Base-by-base conservation (phyloP, 1,140 invertebrate species). In the Liolophura sinensis region DNA sequence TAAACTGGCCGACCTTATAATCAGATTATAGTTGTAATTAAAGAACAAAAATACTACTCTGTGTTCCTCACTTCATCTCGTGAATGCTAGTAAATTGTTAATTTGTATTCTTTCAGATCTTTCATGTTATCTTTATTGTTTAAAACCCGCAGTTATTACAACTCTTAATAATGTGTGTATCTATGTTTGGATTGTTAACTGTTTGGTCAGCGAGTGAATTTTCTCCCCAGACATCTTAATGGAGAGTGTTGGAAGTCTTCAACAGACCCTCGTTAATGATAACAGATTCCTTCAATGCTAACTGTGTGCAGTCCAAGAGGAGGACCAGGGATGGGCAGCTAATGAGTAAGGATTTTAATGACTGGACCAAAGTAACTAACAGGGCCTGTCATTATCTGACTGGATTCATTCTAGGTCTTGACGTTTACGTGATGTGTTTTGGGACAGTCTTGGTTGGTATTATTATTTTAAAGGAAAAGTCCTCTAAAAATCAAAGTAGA, bases 281-380 rank as follows among this genome's bases (percentile, higher is more conserved):
- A 64, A 96, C 96, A 0, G 98, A 99, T 84, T 92, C 95, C 7
- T 96, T 93, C 81, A 99, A 99, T 88, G 93, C 95, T 4, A 91
- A 91, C 68, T 98, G 98, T 86, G 72, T 75, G n/a, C 97, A 99
- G 84, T 93, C 92, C 15, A 88, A 96, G 73, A 84, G 97, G 73
- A 88, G 96, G 78, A 89, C 91, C 14, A 89, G 97, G 73, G 98
- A 99, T 89, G 96, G 99, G 83, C 95, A 96, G 81, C 87, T 99
- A 3, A 95, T 99, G 91, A 97, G 93, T 94, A 86, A 75, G 78
- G 70, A 25, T 62, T 48, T 40, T 9, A 40, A 40, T n/a, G n/a
- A n/a, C n/a, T n/a, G n/a, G n/a, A n/a, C n/a, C n/a, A n/a, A n/a
- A n/a, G n/a, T n/a, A n/a, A n/a, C n/a, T n/a, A n/a, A n/a, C n/a